Evolutionary conservation across 2,888 invertebrate genomes (phyloP), one percentile per base, ranked within the genome.

Genomic region (Disparrhopalites patrizii): DNA sequence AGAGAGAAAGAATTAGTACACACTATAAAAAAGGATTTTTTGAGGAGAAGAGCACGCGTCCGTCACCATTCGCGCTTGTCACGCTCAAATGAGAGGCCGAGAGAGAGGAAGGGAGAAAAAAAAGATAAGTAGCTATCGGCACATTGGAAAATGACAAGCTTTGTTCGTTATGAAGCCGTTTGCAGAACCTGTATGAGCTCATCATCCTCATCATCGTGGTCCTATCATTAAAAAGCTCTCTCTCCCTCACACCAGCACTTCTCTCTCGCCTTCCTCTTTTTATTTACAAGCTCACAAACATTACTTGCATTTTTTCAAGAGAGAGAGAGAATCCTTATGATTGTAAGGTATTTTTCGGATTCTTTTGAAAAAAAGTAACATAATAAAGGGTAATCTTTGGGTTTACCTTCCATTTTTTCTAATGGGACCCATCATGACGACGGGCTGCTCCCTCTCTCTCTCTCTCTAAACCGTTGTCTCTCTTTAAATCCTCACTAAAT

Each of bases 141-240:
- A 54, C 47, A 54, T 28, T 62, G 43, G 55, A 63, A 71, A 71
- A 71, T 71, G 71, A 71, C 71, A 71, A 68, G 71, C 67, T 70
- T 68, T 71, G 71, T 71, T 71, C 71, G 71, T 71, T 71, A 71
- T 69, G 71, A 71, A 71, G 69, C 69, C 63, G 69, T 71, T 71
- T 68, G 66, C 68, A 68, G 25, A 61, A 61, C 61, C 30, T 47
- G 61, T 61, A 61, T 38, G 52, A 68, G 68, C 70, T 70, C 68
- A 70, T 70, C 70, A 70, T 68, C 64, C n/a, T 57, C 57, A 68
- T 70, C 70, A 70, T 70, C 69, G 68, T 55, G 56, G 61, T 50
- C 61, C 52, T 52, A 31, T 3, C 62, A 2, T 23, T 33, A 47
- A 33, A 25, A 13, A 36, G 15, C 25, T 51, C 50, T 57, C 20